Percentiles rank a stretch among this genome's conserved stretches.
Evolutionary conservation across 2,888 invertebrate species (phyloP).

Genomic region (Caenorhabditis sp.): DNA sequence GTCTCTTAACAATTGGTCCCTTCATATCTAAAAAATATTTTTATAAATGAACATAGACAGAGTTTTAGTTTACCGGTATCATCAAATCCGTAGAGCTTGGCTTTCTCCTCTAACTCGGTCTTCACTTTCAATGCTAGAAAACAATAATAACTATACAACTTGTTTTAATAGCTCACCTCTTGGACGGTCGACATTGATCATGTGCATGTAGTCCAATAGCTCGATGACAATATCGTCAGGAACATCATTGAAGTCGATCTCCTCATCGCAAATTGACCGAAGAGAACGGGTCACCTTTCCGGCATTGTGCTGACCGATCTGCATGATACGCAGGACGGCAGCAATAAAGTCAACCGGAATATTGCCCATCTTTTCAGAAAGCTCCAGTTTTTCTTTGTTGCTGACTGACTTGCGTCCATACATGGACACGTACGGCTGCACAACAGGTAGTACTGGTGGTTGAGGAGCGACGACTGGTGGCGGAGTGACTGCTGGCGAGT

Average conservation of each 20-base stretch:
- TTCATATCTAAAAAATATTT: not conserved
- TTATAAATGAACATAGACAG: too few species aligned
- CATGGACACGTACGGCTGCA: constrained; percentile 12
- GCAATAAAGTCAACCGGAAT: constrained; percentile 11
- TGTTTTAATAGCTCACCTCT: not conserved
- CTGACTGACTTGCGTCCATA: constrained; percentile 14
- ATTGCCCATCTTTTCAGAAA: constrained; percentile 9
- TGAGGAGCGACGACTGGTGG: not conserved
- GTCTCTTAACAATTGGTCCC: not conserved
- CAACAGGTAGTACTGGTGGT: not conserved
- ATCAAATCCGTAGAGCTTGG: constrained; percentile 21
- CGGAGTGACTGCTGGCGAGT: constrained; percentile 19
- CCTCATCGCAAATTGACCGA: constrained; percentile 23
- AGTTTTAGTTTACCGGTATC: too few species aligned
- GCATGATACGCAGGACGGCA: constrained; percentile 34
- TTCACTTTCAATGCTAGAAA: constrained; percentile 1
- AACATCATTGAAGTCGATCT: constrained; percentile 28
- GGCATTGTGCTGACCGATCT: constrained; percentile 12
- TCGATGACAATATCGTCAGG: constrained; percentile 19
- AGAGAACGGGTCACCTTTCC: not conserved
- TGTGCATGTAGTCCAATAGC: constrained; percentile 26
- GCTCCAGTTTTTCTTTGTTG: constrained; percentile 8
- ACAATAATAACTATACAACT: too few species aligned
- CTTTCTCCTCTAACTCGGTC: constrained; percentile 11
- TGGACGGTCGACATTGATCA: constrained; percentile 5